phyloP scores from a whole-genome alignment of 2,888 invertebrate species.

The Tipula confusa region DNA sequence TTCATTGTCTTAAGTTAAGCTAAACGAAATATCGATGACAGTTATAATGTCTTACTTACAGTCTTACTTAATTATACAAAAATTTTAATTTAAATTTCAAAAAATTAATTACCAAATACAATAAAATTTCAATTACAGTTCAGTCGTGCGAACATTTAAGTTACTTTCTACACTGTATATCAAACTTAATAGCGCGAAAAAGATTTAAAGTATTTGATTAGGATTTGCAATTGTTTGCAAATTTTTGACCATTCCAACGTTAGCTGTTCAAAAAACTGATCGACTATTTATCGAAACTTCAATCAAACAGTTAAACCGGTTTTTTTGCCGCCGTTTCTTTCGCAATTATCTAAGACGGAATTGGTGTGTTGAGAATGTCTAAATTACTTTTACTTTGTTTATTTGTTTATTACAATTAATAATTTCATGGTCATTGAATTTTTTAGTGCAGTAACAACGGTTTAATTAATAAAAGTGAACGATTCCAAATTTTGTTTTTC shows the following conservation, averaged over 20 bases:
- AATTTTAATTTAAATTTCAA: not conserved
- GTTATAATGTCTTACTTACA: not conserved
- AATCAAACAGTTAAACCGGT: not conserved
- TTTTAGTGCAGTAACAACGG: not conserved
- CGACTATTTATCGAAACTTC: not conserved
- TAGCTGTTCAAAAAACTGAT: too few relatives aligned
- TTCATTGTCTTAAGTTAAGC: not conserved
- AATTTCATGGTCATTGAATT: not conserved
- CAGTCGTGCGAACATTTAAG: not conserved
- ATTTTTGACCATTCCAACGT: too few relatives aligned
- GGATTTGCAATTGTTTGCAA: too few relatives aligned
- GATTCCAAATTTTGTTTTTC: not conserved
- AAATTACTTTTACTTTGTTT: not conserved
- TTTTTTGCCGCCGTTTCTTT: not conserved
- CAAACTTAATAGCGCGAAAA: not conserved
- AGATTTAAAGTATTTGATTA: too few relatives aligned
- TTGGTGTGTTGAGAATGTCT: not conserved
- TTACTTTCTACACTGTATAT: not conserved
- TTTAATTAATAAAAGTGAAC: not conserved
- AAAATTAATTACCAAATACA: not conserved
- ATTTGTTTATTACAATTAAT: not conserved
- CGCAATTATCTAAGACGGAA: not conserved
- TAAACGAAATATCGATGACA: not conserved
- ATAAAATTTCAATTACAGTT: not conserved
- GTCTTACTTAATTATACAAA: not conserved